Base-by-base conservation (phyloP, 1,140 invertebrate genomes). In the Cydia amplana region DNA sequence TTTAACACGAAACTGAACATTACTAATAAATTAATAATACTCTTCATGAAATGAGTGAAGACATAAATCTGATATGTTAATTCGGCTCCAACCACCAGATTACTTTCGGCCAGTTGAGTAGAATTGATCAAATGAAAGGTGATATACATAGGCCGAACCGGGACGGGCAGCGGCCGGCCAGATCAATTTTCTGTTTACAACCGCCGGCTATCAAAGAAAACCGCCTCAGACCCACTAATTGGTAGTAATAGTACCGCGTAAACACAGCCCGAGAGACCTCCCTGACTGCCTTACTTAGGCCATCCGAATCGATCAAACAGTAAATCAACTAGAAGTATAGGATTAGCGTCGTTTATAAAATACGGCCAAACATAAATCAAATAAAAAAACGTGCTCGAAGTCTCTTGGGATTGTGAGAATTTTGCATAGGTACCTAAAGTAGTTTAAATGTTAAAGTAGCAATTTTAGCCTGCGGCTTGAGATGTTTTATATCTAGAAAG, bases 161-260 rank as follows among this genome's bases (percentile, higher is more conserved):
- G 32, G 23, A 80, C 72, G 78, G 84, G 86, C 84, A 86, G 87
- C 64, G 16, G 86, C 84, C 70, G 75, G 73, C 77, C 79, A 78
- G 87, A 87, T 89, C 88, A 91, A 89, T 91, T 90, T 89, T 86
- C 85, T 89, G 82, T 87, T 89, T 85, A 88, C 87, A 86, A 81
- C 80, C 80, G 76, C 74, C 72, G 79, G 77, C 78, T 80, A 87
- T 90, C 87, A 90, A 91, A 89, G 87, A 80, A 83, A 80, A 82
- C 86, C 82, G 85, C 84, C 81, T 81, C 77, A 76, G 77, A 76
- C 79, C 74, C 73, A 82, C 85, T 91, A 91, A 90, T 90, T 91
- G 85, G 83, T 87, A 78, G 85, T 89, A 90, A 90, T 87, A 85
- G 81, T 81, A 70, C 65, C 65, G 18, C 65, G 65, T 70, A 70